Percentiles rank a stretch among this genome's conserved stretches.
These are phyloP conservation scores for Nerophis ophidion DNA, from an alignment of 2,113 vertebrate species.

Conservation along the genomic window DNA sequence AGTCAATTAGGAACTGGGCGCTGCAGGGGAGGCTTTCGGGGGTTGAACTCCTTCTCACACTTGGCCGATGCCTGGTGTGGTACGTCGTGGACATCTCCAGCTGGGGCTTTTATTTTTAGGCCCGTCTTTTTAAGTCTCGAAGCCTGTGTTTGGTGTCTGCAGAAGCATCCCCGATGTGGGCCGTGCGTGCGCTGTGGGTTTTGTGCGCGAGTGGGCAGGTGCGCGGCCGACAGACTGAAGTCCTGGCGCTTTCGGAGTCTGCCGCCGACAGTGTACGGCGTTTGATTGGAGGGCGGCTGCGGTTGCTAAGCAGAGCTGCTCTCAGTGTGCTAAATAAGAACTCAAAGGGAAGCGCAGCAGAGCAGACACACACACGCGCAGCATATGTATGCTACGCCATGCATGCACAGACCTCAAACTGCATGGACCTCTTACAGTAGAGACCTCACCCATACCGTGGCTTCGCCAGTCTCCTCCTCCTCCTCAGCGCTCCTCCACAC, in stretches of 20 bases:
- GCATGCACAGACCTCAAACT: conserved; percentile 30
- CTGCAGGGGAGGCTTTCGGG: no score
- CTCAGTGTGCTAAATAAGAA: conserved; percentile 80
- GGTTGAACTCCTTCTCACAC: no score
- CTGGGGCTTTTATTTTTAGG: no score
- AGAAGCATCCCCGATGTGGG: conserved; percentile 7
- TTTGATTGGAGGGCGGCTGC: conserved; percentile 70
- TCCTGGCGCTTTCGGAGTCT: conserved; percentile 61
- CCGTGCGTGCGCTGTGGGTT: conserved; percentile 11
- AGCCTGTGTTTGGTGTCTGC: not conserved
- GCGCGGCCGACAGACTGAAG: conserved; percentile 48
- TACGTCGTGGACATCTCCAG: not conserved
- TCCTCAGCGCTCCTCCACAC: conserved; percentile 28
- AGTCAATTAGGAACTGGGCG: no score
- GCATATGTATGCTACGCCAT: conserved; percentile 5
- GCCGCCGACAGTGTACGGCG: conserved; percentile 36
- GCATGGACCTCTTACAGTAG: conserved; percentile 47
- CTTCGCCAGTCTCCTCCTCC: conserved; percentile 28
- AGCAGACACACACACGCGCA: conserved; percentile 27
- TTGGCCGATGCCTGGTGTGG: not conserved
- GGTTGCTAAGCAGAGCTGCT: conserved; percentile 80
- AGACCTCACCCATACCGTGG: conserved; percentile 48
- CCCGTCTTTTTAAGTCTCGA: not conserved
- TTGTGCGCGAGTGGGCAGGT: conserved; percentile 36
- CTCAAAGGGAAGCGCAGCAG: conserved; percentile 63